Evolutionary conservation across 2,797 vertebrate species (phyloP), one percentile per base, ranked within the genome.

Genomic region (Zenarchopterus dispar): DNA sequence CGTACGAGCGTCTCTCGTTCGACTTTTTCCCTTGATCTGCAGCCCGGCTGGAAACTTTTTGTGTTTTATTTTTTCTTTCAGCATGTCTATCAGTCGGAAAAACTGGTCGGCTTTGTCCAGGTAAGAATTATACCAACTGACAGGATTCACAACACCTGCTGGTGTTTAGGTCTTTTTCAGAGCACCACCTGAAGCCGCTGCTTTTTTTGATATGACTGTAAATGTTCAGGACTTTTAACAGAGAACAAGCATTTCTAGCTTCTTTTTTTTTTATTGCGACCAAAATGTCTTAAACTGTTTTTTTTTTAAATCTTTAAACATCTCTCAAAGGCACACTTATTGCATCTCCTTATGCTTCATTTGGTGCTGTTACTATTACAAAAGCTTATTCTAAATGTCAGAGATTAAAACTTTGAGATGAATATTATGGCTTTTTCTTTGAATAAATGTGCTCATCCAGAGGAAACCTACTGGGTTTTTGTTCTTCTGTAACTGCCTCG

Each of bases 91-190:
- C 5, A 92, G 86, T 88, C 93, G 96, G 67, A 96, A 95, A 86
- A 94, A 95, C 88, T 99, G 96, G 97, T 96, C 95, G 0, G 94
- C 95, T 65, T 88, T 99, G 82, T 98, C 97, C 90, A 97, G 95
- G 97, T 98, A 90, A 92, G 95, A 58, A 21, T 15, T 19, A 5
- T 28, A 11, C 19, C 24, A 6, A 2, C n/a, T 16, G 24, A 43
- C 7, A 15, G 36, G 4, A 39, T 39, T 39, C 11, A 39, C 36
- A 39, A 53, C 48, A 60, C 56, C 33, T 47, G 63, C 53, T 39
- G 36, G 36, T 15, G 36, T 15, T 15, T 39, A 13, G 13, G 4
- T 39, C 36, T 15, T 3, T 36, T 19, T 43, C 7, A 19, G 41
- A 56, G 49, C 39, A 19, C 0, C 33, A 17, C 17, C 19, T 28